Conservation (phyloP, 1,140 invertebrate species). For the Euura saliciscinereae region DNA sequence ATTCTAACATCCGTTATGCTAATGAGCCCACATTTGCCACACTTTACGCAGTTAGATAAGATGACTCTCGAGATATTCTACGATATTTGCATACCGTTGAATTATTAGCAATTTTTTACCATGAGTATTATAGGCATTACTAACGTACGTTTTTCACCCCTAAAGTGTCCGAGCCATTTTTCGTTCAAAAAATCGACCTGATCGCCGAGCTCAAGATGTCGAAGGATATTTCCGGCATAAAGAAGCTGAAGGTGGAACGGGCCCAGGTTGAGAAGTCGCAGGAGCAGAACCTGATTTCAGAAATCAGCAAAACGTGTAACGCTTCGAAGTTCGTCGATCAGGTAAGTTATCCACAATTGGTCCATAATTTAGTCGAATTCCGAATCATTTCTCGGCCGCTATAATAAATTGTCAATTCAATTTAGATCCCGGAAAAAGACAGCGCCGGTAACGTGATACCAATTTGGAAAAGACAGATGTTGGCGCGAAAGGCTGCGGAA, state of each 20-base stretch:
- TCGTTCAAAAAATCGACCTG: conserved; percentile 80
- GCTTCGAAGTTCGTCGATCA: conserved; percentile 88
- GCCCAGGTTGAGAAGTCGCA: conserved; percentile 79
- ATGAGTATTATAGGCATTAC: too few species aligned
- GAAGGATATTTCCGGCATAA: conserved; percentile 88
- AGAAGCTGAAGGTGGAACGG: conserved; percentile 87
- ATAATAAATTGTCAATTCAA: conserved; percentile 25
- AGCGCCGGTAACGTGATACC: conserved; percentile 88
- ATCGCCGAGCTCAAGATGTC: conserved; percentile 90
- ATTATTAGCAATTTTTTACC: too few species aligned
- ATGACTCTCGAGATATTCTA: not conserved
- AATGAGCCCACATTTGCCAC: not conserved
- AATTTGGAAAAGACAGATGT: conserved; percentile 93
- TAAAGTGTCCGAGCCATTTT: conserved; percentile 72
- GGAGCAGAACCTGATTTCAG: conserved; percentile 80
- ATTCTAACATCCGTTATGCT: not conserved
- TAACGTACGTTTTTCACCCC: conserved; percentile 37
- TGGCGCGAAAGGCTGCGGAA: conserved; percentile 91
- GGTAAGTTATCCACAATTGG: conserved; percentile 65
- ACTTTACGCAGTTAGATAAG: not conserved
- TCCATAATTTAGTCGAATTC: too few species aligned
- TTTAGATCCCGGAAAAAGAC: conserved; percentile 87
- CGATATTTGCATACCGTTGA: too few species aligned
- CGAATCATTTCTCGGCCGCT: not conserved
- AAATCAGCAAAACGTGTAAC: conserved; percentile 84